A percentile compares a stretch with the other conserved stretches of the same genome.
phyloP scores from a whole-genome alignment of 2,888 invertebrate species.

The Camponotus fellah region DNA sequence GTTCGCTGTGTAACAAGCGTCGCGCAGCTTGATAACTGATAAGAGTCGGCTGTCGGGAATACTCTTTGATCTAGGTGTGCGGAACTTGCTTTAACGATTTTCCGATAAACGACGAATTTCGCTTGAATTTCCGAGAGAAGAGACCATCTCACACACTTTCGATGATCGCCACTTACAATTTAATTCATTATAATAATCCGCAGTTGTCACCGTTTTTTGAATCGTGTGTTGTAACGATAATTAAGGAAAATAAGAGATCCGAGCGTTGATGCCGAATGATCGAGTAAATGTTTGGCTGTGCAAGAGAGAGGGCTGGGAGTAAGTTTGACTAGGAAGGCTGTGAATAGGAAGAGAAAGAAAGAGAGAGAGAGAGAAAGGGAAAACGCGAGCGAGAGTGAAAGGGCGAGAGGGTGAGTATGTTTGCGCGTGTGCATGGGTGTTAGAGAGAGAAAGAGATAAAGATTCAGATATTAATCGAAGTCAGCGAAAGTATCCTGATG shows the following conservation, averaged over 20 bases:
- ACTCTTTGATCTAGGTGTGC: conserved; percentile 46
- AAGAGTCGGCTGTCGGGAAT: conserved; percentile 36
- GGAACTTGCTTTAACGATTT: conserved; percentile 45
- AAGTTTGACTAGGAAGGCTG: conserved; percentile 78
- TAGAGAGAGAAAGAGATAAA: conserved; percentile 51
- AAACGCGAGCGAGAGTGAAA: conserved; percentile 53
- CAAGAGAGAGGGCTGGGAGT: conserved; percentile 67
- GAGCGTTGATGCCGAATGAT: conserved; percentile 79
- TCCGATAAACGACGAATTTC: conserved; percentile 31
- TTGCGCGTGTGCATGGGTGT: neutral
- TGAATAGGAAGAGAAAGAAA: conserved; percentile 57
- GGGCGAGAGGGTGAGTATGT: conserved; percentile 47
- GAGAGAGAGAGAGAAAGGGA: conserved; percentile 42
- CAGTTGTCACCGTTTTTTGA: conserved; percentile 49
- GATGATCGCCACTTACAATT: conserved; percentile 67
- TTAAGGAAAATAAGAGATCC: conserved; percentile 43
- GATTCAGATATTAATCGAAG: conserved; percentile 78
- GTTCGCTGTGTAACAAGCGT: neutral
- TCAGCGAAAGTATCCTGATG: conserved; percentile 76
- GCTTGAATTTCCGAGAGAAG: conserved; percentile 8
- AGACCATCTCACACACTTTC: conserved; percentile 54
- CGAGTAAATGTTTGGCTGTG: conserved; percentile 85
- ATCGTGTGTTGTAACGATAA: conserved; percentile 61
- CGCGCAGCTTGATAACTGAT: neutral
- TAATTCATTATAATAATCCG: conserved; percentile 63